Base-by-base conservation (phyloP, 2,888 invertebrate genomes). In the Rotaria socialis region DNA sequence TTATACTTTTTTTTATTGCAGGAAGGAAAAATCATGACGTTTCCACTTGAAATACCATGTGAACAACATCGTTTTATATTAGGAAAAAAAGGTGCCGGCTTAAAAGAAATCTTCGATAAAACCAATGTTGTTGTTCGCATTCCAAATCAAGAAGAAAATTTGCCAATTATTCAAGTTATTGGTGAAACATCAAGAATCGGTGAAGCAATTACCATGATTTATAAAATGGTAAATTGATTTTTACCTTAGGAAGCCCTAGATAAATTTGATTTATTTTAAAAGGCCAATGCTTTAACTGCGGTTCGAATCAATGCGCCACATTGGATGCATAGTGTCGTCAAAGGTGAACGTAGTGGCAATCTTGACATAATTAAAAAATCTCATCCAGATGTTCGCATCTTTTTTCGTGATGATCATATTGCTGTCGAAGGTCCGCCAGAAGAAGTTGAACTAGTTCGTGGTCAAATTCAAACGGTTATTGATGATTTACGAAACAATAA, bases 321-420 rank as follows among this genome's bases (percentile, higher is more conserved):
- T 88, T 98, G 98, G 98, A 94, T 97, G 89, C 97, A 98, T 91
- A 96, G 96, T 91, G 96, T 96, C 90, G 96, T 99, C 88, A 97
- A 98, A 90, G 99, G 99, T 86, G 95, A 95, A 89, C 96, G 96
- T 91, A 97, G 98, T 89, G 94, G 94, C 87, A 96, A 95, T 90
- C 96, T 99, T 90, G 94, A 94, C 90, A 94, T 95, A 90, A 87
- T 87, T 11, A 84, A 67, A 52, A 84, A 85, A 58, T 84, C 85
- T 60, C 86, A 85, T 88, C 88, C 89, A 11, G 89, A 94, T 94
- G 95, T 96, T 85, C 96, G 97, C 91, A 96, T 98, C 55, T 97
- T 97, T 90, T 94, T 94, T 67, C 95, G 95, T 89, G 94, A 96
- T 90, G 95, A 96, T 90, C 95, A 94, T 90, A 96, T 99, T 87